Percentiles rank a stretch among this genome's conserved stretches.
These are phyloP conservation scores for Eutrigla gurnardus DNA, from an alignment of 2,797 vertebrate species.

Conservation along the genomic window DNA sequence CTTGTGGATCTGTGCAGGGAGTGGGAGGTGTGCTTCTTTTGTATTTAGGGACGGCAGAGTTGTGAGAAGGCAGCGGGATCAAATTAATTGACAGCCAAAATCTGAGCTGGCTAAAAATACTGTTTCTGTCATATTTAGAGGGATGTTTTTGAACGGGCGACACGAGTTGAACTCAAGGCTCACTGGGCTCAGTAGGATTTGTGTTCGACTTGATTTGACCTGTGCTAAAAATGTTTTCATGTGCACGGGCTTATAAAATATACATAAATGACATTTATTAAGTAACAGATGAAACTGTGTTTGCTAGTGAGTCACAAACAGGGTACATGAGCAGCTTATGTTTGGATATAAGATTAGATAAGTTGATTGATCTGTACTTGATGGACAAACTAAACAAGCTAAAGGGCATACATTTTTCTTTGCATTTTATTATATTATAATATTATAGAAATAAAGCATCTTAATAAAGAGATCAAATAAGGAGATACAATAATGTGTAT, in stretches of 20 bases:
- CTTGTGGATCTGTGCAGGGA: slow-evolving; percentile 45
- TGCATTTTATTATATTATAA: background rate
- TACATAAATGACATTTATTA: slow-evolving; percentile 10
- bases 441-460: background rate
- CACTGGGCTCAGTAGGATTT: slow-evolving; percentile 39
- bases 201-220: slow-evolving; percentile 31
- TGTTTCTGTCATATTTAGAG: slow-evolving; percentile 55
- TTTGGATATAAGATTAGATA: slow-evolving; percentile 14
- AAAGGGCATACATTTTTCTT: background rate
- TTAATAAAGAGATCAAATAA: background rate
- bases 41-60: slow-evolving; percentile 61
- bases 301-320: slow-evolving; percentile 23
- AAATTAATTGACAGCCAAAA: slow-evolving; percentile 62
- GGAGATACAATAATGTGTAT: background rate
- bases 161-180: slow-evolving; percentile 33
- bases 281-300: slow-evolving; percentile 8
- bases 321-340: background rate
- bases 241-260: slow-evolving; percentile 24
- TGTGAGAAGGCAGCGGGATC: slow-evolving; percentile 61
- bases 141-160: slow-evolving; percentile 43
- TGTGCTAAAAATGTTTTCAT: slow-evolving; percentile 15
- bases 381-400: slow-evolving; percentile 2
- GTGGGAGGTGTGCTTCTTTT: slow-evolving; percentile 69
- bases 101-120: slow-evolving; percentile 54
- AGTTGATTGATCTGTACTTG: slow-evolving; percentile 15